phyloP scores from a whole-genome alignment of 2,797 vertebrate species.

The Darevskia nairensis region DNA sequence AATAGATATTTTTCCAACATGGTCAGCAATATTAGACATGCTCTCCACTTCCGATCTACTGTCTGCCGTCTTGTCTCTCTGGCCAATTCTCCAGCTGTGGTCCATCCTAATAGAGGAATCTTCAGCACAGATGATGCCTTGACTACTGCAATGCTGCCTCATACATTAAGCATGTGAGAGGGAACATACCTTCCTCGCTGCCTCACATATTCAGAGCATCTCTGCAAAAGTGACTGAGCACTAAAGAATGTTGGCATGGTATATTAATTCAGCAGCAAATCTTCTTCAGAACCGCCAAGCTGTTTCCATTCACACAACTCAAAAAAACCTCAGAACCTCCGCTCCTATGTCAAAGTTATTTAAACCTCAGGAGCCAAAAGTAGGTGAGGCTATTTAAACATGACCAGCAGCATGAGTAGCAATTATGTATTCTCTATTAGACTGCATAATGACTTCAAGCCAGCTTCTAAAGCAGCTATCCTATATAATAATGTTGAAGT shows the following conservation, averaged over 20 bases:
- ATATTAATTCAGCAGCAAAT: neutral
- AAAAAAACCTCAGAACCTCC: neutral
- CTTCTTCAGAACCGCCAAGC: neutral
- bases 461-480: neutral
- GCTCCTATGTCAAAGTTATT: neutral
- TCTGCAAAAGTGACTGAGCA: neutral
- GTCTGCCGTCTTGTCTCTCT: neutral
- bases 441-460: neutral
- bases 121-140: neutral
- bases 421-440: neutral
- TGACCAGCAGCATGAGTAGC: neutral
- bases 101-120: conserved; percentile 23
- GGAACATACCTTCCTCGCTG: conserved; percentile 14
- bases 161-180: fast-evolving
- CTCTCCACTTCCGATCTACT: neutral
- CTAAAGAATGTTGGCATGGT: conserved; percentile 16
- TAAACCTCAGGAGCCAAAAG: neutral
- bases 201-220: neutral
- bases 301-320: neutral
- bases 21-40: neutral
- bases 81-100: neutral
- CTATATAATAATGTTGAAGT: no score
- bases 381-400: neutral
- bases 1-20: neutral
- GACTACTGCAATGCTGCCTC: neutral